phyloP scores from a whole-genome alignment of 2,797 vertebrate species.

The Monodelphis domestica region DNA sequence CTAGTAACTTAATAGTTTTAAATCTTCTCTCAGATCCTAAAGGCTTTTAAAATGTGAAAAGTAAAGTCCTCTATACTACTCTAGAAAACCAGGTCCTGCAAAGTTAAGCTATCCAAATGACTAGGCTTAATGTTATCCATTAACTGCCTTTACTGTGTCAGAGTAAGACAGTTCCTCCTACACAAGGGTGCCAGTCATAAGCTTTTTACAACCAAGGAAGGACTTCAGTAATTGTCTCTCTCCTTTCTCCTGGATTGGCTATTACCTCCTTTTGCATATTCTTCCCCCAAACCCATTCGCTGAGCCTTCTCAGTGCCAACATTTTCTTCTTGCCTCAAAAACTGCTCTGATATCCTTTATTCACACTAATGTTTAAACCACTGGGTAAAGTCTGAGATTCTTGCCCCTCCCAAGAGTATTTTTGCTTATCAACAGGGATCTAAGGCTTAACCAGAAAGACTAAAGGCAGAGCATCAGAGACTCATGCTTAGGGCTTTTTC shows the following conservation, averaged over 20 bases:
- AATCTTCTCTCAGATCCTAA: background rate
- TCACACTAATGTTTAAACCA: background rate
- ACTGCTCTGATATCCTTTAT: background rate
- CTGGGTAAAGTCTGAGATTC: background rate
- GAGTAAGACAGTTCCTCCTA: background rate
- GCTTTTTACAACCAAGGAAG: background rate
- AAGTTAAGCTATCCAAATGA: background rate
- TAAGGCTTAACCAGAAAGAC: background rate
- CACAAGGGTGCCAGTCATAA: background rate
- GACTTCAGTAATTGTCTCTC: slow-evolving; percentile 12
- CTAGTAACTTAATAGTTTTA: background rate
- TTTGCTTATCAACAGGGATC: background rate
- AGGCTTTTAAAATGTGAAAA: background rate
- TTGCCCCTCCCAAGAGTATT: background rate
- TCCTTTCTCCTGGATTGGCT: background rate
- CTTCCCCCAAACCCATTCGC: background rate
- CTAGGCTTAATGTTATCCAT: slow-evolving; percentile 6
- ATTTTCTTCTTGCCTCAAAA: background rate
- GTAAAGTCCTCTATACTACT: background rate
- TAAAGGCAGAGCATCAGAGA: background rate
- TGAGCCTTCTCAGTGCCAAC: background rate
- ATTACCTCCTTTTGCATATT: background rate
- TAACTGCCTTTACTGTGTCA: slow-evolving; percentile 2
- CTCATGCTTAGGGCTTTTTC: background rate
- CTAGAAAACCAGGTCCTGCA: background rate